Evolutionary conservation across 2,113 vertebrate species (phyloP).

Genomic region (Dromiciops gliroides): DNA sequence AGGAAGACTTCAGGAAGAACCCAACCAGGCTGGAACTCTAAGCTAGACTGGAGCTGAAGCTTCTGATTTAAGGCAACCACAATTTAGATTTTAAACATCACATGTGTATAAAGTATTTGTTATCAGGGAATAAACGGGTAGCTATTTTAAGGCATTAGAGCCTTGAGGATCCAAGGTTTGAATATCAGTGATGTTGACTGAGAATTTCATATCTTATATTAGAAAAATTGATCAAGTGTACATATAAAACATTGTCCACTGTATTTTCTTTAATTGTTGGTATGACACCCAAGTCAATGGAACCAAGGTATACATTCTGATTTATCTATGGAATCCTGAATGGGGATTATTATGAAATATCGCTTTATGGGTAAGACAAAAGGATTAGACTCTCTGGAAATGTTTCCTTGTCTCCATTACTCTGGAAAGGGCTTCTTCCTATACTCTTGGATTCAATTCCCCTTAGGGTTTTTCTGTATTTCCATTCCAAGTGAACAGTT

Average conservation of each 20-base stretch:
- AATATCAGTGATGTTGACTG: background rate
- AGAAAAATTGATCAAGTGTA: background rate
- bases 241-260: background rate
- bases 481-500: background rate
- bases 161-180: background rate
- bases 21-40: too few relatives aligned
- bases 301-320: background rate
- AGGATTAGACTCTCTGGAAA: background rate
- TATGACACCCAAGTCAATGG: background rate
- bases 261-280: background rate
- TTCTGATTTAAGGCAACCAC: too few relatives aligned
- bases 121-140: background rate
- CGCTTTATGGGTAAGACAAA: background rate
- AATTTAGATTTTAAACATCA: too few relatives aligned
- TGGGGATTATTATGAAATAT: background rate
- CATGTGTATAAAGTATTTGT: background rate
- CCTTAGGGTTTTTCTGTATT: background rate
- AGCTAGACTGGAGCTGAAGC: too few relatives aligned
- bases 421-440: background rate
- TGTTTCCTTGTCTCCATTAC: background rate
- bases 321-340: background rate
- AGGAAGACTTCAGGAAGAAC: too few relatives aligned
- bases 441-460: background rate
- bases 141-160: background rate
- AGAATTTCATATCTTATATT: background rate